phyloP scores from a whole-genome alignment of 2,888 invertebrate species.

The Mellilla xanthometata region DNA sequence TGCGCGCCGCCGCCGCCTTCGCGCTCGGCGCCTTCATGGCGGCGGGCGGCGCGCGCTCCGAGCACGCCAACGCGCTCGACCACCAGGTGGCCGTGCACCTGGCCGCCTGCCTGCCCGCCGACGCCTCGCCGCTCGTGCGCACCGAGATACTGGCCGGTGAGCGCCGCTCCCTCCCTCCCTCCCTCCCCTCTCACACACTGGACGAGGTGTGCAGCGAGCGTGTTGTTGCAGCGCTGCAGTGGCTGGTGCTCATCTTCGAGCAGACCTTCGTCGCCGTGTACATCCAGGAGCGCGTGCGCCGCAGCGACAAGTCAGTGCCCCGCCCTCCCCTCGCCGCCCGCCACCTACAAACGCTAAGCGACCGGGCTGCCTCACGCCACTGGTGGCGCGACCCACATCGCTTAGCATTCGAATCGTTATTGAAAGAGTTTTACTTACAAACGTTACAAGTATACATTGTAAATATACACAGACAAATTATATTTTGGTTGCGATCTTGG shows the following conservation, averaged over 20 bases:
- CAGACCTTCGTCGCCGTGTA: constrained; percentile 92
- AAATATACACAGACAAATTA: no score
- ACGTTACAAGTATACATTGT: no score
- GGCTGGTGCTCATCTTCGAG: constrained; percentile 93
- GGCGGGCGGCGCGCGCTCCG: constrained; percentile 91
- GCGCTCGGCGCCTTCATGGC: constrained; percentile 97
- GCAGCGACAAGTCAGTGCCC: constrained; percentile 53
- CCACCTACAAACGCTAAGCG: no score
- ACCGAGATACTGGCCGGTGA: constrained; percentile 93
- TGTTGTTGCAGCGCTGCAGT: constrained; percentile 85
- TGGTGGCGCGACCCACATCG: no score
- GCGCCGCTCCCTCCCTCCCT: constrained; percentile 49
- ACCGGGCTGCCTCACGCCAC: no score
- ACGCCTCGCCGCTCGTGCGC: constrained; percentile 95
- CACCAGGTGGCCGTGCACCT: constrained; percentile 95
- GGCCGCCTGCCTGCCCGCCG: constrained; percentile 87
- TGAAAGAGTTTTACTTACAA: no score
- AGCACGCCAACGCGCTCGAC: constrained; percentile 97
- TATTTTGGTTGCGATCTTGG: no score
- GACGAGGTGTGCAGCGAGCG: no score
- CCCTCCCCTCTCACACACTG: no score
- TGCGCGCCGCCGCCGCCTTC: constrained; percentile 95
- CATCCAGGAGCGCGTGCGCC: constrained; percentile 79
- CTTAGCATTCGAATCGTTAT: no score
- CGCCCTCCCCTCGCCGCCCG: no score